phyloP scores from a whole-genome alignment of 2,113 vertebrate species.

The Setophaga kirtlandii region DNA sequence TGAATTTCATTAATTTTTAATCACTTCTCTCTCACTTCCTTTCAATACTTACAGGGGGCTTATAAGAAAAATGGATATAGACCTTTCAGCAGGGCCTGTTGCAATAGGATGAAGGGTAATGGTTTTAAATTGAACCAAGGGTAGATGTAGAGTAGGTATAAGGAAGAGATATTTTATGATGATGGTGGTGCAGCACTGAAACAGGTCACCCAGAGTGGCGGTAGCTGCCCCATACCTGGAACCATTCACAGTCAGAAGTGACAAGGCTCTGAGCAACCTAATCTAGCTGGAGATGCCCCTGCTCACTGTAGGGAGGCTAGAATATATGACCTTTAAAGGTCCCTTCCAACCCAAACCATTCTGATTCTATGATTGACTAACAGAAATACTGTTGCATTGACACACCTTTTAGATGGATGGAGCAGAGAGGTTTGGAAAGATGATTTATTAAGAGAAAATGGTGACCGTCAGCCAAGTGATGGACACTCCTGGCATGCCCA shows the following conservation, averaged over 20 bases:
- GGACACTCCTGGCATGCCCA: background rate
- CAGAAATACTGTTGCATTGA: background rate
- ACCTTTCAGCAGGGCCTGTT: background rate
- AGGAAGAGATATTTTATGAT: background rate
- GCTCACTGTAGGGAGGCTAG: background rate
- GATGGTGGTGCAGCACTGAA: background rate
- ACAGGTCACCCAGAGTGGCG: background rate
- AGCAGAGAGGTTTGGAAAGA: background rate
- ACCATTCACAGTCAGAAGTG: background rate
- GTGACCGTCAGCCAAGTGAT: accelerated
- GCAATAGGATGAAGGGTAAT: background rate
- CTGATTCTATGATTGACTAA: background rate
- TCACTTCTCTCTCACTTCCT: background rate
- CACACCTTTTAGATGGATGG: background rate
- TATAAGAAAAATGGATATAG: background rate
- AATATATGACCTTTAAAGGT: background rate
- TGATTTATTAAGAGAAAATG: background rate
- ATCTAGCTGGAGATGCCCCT: background rate
- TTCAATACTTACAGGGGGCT: background rate
- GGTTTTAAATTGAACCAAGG: background rate
- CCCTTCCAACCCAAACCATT: background rate
- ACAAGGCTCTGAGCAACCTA: background rate
- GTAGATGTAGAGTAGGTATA: background rate
- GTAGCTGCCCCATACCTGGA: background rate
- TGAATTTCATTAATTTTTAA: slow-evolving; percentile 13